Conservation (phyloP, 2,888 invertebrate genomes). For the Pyrrhopygopsis socrates region DNA sequence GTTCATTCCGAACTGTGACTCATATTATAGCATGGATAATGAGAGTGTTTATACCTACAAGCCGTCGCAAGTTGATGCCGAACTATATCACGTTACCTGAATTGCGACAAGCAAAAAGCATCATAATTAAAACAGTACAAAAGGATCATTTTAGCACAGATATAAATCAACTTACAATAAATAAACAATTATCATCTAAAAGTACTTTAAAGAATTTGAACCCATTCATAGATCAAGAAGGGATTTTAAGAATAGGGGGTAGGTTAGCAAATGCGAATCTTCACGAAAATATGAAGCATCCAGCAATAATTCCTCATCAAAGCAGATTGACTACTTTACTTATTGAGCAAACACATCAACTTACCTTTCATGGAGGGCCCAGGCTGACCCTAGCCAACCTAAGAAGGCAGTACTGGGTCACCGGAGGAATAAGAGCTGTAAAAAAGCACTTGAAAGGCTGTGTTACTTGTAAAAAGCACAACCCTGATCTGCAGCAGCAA, state of each 20-base stretch:
- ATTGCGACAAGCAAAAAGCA: too few relatives aligned
- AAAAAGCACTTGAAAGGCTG: slow-evolving; percentile 47
- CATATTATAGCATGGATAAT: too few relatives aligned
- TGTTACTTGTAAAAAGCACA: too few relatives aligned
- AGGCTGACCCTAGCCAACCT: slow-evolving; percentile 53
- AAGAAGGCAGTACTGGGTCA: slow-evolving; percentile 71
- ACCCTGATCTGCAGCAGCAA: too few relatives aligned
- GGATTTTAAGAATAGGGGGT: slow-evolving; percentile 51
- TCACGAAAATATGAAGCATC: slow-evolving; percentile 3
- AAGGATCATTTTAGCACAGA: too few relatives aligned
- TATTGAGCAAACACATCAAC: slow-evolving; percentile 68
- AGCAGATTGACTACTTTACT: slow-evolving; percentile 57
- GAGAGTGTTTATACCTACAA: too few relatives aligned
- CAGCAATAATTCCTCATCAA: slow-evolving; percentile 55
- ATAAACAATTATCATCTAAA: too few relatives aligned
- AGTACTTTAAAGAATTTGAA: slow-evolving; percentile 46
- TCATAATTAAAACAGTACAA: too few relatives aligned
- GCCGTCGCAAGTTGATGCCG: too few relatives aligned
- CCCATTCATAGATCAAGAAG: slow-evolving; percentile 40
- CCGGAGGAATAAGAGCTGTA: slow-evolving; percentile 48
- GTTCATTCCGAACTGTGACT: too few relatives aligned
- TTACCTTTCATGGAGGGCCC: slow-evolving; percentile 75
- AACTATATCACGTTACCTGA: too few relatives aligned
- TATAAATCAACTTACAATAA: too few relatives aligned
- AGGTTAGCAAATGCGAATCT: slow-evolving; percentile 37